Base-by-base conservation (phyloP, 2,888 invertebrate genomes). In the Conistra vaccinii region DNA sequence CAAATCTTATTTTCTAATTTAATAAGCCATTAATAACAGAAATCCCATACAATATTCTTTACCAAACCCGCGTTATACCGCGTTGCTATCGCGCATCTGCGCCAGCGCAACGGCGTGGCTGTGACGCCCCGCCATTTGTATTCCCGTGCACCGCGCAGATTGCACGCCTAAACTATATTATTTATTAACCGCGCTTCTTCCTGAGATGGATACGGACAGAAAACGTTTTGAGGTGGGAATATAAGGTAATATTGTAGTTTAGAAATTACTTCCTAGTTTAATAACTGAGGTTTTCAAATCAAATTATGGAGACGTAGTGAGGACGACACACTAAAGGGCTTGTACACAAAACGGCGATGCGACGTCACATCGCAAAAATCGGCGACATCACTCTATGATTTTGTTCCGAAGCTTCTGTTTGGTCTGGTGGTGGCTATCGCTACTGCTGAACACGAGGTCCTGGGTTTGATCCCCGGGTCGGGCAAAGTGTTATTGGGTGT, bases 71-170 rank as follows among this genome's bases (percentile, higher is more conserved):
- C 66, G 66, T 48, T 72, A 79, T 63, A 63, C 76, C 71, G 80
- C 85, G 84, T 83, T 72, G 80, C 78, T 91, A 91, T 90, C 90
- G 78, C 72, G 75, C 81, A 91, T 90, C 90, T 79, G 78, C 84
- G 81, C 84, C 73, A 45, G 85, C 87, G 83, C 85, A 80, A 32
- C 82, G 72, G 78, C 85, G 76, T 80, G 84, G 78, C 53, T 48
- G 76, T 66, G 42, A 81, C 92, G 89, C 92, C 92, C 91, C 83
- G 78, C 89, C 90, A 92, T 92, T 91, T 90, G 90, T 91, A 90
- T 84, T 66, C 83, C 84, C 70, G 85, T 77, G 57, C 87, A 79
- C 86, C 84, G 83, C 76, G 80, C 80, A 85, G 83, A 77, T 76
- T 79, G 77, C 77, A 84, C 76, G 73, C 76, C 80, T 83, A 84